Conservation (phyloP, 2,113 vertebrate genomes). For the Microcebus ravelobensis region DNA sequence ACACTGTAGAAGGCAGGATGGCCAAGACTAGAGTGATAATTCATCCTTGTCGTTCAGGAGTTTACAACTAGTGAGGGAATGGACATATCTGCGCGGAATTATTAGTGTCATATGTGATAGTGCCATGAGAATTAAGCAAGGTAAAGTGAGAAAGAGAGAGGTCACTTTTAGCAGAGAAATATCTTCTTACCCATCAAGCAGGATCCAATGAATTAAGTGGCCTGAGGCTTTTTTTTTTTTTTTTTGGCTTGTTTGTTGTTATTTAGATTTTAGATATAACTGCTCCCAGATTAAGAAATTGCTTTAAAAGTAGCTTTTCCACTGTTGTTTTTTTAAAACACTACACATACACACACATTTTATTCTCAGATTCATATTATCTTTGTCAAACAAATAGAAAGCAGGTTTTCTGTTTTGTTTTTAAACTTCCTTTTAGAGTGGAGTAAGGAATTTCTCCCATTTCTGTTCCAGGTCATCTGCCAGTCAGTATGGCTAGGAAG, state of each 20-base stretch:
- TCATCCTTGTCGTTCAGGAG: background rate
- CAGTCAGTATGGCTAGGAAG: background rate
- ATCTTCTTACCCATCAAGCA: background rate
- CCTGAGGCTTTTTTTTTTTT: background rate
- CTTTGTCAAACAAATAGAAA: background rate
- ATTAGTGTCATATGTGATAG: background rate
- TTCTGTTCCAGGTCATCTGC: background rate
- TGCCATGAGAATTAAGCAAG: background rate
- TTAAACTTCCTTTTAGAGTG: background rate
- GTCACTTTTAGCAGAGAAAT: background rate
- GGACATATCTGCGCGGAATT: accelerated
- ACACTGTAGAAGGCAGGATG: background rate
- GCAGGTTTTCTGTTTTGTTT: background rate
- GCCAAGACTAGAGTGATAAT: background rate
- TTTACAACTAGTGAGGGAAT: background rate
- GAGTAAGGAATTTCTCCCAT: background rate
- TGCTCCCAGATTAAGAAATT: constrained; percentile 10
- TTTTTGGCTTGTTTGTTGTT: background rate
- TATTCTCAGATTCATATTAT: background rate
- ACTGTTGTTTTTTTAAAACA: background rate
- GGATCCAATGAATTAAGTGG: background rate
- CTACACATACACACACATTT: background rate
- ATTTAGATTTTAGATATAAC: constrained; percentile 35
- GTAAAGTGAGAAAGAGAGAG: background rate
- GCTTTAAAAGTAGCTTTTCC: background rate